A percentile compares a stretch with the other conserved stretches of the same genome.
Evolutionary conservation across 2,888 invertebrate species (phyloP).

Genomic region (Synergus laeviventris): DNA sequence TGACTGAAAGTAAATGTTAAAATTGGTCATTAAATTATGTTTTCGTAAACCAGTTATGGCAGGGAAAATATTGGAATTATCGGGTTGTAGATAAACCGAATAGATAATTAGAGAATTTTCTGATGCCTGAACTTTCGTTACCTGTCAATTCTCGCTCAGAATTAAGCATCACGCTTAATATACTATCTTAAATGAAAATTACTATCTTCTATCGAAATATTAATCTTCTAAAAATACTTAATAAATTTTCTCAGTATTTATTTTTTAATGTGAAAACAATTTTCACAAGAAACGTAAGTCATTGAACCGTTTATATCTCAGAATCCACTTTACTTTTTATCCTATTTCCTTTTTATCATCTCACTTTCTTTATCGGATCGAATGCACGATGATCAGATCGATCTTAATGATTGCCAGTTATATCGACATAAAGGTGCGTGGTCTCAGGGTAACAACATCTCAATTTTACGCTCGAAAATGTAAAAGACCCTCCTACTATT

Average conservation of each 20-base stretch:
- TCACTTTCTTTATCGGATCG: neutral
- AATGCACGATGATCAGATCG: neutral
- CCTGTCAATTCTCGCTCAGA: neutral
- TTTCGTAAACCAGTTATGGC: conserved; percentile 25
- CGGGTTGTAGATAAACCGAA: conserved; percentile 9
- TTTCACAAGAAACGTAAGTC: neutral
- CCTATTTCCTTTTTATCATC: neutral
- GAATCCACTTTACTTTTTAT: neutral
- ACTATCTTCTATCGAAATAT: neutral
- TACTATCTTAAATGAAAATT: neutral
- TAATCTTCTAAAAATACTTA: neutral
- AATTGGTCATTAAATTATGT: conserved; percentile 31
- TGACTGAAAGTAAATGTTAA: conserved; percentile 31
- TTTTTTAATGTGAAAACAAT: neutral
- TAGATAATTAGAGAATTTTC: conserved; percentile 16
- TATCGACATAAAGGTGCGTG: conserved; percentile 7
- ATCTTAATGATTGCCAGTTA: neutral
- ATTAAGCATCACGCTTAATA: neutral
- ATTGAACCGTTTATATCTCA: neutral
- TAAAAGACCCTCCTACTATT: conserved; percentile 2
- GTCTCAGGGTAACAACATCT: conserved; percentile 16
- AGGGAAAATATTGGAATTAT: conserved; percentile 6
- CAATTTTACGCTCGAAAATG: conserved; percentile 27
- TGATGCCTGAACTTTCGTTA: conserved; percentile 11
- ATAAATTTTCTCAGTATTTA: neutral